These are phyloP conservation scores for Ianthella basta DNA, from an alignment of 37 sponge, comb jelly and placozoan species.

Conservation along the genomic window DNA sequence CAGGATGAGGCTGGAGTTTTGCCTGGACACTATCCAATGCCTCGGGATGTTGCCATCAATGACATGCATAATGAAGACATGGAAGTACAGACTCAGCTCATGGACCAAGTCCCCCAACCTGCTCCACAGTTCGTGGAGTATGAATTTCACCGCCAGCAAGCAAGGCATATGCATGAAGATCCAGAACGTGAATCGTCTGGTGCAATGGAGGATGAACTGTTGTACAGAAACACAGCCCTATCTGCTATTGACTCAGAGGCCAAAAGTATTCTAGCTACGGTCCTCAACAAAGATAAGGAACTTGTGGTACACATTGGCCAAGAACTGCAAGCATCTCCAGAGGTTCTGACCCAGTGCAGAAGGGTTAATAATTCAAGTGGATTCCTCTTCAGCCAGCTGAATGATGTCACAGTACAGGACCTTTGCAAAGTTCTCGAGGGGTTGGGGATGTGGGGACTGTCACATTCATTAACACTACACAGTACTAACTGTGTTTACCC, in stretches of 20 bases:
- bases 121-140: not conserved
- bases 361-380: slow-evolving; percentile 4
- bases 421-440: not conserved
- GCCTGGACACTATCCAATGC: not conserved
- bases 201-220: not conserved
- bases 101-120: not conserved
- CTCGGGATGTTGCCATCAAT: not conserved
- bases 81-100: not conserved
- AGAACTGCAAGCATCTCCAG: not conserved
- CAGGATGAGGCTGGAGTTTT: not conserved
- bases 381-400: not conserved
- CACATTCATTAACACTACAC: not conserved
- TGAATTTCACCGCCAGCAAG: no score
- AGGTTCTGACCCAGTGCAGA: not conserved
- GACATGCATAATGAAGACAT: not conserved
- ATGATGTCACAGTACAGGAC: not conserved
- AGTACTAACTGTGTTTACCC: no score
- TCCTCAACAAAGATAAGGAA: not conserved
- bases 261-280: not conserved
- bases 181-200: not conserved
- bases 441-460: not conserved
- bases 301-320: slow-evolving; percentile 1
- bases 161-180: no score
- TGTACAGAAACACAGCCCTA: not conserved
- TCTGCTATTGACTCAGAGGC: not conserved